Conservation (phyloP, 2,797 vertebrate species). For the Notolepis coatsorum region DNA sequence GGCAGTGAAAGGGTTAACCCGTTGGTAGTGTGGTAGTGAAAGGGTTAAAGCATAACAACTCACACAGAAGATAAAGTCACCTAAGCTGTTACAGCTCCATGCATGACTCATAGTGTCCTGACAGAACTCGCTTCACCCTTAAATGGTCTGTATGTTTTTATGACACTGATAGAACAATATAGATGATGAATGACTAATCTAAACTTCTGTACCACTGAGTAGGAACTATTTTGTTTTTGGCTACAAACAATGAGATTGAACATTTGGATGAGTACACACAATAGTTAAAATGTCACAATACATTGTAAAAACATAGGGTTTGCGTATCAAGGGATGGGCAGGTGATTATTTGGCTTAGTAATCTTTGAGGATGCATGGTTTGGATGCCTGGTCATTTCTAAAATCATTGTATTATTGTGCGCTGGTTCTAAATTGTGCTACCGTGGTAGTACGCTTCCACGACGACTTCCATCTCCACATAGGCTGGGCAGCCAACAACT, state of each 20-base stretch:
- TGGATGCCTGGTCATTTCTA: constrained; percentile 2
- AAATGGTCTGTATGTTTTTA: constrained; percentile 20
- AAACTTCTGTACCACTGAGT: constrained; percentile 42
- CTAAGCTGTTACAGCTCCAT: too few species aligned
- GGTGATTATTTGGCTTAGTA: constrained; percentile 1
- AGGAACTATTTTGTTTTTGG: constrained; percentile 52
- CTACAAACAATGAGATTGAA: constrained; percentile 58
- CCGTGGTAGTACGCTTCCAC: too few species aligned
- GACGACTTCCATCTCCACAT: background rate
- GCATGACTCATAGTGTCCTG: too few species aligned
- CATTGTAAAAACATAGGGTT: constrained; percentile 13
- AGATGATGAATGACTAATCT: constrained; percentile 30
- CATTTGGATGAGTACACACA: constrained; percentile 40
- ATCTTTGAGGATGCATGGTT: constrained; percentile 1
- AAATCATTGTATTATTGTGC: too few species aligned
- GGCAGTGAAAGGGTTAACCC: too few species aligned
- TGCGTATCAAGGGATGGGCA: constrained; percentile 4
- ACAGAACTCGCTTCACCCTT: too few species aligned
- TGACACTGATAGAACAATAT: constrained; percentile 32
- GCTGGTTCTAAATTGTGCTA: too few species aligned
- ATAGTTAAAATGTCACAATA: constrained; percentile 35
- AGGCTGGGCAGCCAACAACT: background rate
- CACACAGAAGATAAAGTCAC: too few species aligned
- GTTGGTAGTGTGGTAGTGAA: too few species aligned
- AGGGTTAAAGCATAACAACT: too few species aligned